Percentiles rank a stretch among this genome's conserved stretches.
phyloP scores from a whole-genome alignment of 1,140 invertebrate species.

The Penaeus japonicus region DNA sequence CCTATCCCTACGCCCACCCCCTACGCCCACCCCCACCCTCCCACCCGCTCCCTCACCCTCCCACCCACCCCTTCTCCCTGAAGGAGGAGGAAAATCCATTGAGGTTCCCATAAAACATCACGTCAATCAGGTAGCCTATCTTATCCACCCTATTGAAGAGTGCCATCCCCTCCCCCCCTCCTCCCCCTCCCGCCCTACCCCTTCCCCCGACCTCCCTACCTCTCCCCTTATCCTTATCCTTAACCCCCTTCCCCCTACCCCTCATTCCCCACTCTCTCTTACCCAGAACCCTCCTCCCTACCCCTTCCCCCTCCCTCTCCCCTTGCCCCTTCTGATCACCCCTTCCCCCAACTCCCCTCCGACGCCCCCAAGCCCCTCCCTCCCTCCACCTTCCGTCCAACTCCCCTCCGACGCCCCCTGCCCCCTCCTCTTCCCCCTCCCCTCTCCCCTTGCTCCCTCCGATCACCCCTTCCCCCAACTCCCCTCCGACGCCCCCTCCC shows the following conservation, averaged over 20 bases:
- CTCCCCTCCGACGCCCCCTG: neutral
- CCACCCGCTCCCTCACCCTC: neutral
- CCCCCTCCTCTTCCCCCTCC: neutral
- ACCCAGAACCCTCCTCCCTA: too few species aligned
- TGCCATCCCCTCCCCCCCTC: neutral
- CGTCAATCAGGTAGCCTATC: neutral
- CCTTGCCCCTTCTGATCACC: neutral
- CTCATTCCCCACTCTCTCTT: neutral
- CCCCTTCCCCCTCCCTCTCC: neutral
- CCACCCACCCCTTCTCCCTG: neutral
- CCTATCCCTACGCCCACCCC: neutral
- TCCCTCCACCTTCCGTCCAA: neutral
- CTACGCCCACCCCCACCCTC: neutral
- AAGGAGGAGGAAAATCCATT: too few species aligned
- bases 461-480: too few species aligned
- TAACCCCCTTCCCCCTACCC: neutral
- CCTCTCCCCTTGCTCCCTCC: neutral
- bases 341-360: neutral
- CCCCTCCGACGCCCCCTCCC: neutral
- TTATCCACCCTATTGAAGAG: neutral
- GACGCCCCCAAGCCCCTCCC: neutral
- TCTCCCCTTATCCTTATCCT: too few species aligned
- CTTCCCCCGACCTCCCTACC: neutral
- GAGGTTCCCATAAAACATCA: neutral
- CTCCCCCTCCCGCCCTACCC: neutral